Evolutionary conservation across 2,797 vertebrate genomes (phyloP).

Genomic region (Percopsis omiscomaycus): DNA sequence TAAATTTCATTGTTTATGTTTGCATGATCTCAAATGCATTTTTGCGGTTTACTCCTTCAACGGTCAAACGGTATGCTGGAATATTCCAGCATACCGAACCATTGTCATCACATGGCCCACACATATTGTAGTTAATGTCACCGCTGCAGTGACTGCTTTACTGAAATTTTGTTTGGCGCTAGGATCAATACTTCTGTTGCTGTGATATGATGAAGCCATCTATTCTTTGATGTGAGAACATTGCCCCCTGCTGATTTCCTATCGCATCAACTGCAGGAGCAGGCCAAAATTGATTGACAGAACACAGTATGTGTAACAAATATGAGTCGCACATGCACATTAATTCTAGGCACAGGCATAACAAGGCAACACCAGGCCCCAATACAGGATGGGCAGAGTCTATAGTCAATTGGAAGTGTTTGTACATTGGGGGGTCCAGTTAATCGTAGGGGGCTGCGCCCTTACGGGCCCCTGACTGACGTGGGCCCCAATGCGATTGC

Average conservation of each 20-base stretch:
- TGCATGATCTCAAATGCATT: conserved; percentile 60
- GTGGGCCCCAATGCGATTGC: too few relatives aligned
- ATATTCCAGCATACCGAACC: conserved; percentile 43
- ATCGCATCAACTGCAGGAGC: conserved; percentile 32
- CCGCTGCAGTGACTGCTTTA: conserved; percentile 27
- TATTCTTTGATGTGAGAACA: conserved; percentile 73
- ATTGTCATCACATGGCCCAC: conserved; percentile 23
- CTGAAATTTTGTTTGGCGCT: conserved; percentile 34
- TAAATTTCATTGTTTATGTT: conserved; percentile 53
- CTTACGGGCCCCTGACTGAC: too few relatives aligned
- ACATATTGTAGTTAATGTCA: conserved; percentile 35
- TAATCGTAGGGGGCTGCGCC: too few relatives aligned
- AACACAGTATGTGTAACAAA: conserved; percentile 2
- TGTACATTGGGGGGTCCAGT: too few relatives aligned
- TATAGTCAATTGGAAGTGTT: too few relatives aligned
- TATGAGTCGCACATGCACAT: conserved; percentile 16
- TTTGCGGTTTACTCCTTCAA: conserved; percentile 35
- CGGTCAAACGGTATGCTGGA: conserved; percentile 23
- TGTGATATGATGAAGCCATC: conserved; percentile 40
- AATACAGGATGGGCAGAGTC: too few relatives aligned
- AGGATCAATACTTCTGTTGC: conserved; percentile 44
- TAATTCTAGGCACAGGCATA: conserved; percentile 21
- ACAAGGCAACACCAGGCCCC: too few relatives aligned
- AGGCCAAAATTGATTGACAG: conserved; percentile 43
- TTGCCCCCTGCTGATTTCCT: conserved; percentile 76